phyloP scores from a whole-genome alignment of 2,113 vertebrate species.

The Zingel zingel region DNA sequence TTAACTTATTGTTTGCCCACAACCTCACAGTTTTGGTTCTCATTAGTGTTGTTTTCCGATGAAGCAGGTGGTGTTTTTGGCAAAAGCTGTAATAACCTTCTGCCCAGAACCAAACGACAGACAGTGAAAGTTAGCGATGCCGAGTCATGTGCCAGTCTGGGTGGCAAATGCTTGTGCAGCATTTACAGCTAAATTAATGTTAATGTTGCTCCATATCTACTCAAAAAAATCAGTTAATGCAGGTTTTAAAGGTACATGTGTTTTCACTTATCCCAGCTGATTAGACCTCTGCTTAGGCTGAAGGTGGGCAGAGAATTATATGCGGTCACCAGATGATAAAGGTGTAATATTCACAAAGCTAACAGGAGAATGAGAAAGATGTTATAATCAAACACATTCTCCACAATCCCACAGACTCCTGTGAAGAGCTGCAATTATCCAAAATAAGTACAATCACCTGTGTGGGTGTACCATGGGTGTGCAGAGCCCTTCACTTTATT shows the following conservation, averaged over 20 bases:
- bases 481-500: conserved; percentile 1
- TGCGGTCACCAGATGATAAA: background rate
- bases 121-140: too few species aligned
- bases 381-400: background rate
- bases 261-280: background rate
- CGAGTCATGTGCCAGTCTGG: too few species aligned
- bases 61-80: too few species aligned
- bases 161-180: background rate
- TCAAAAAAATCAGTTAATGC: background rate
- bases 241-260: background rate
- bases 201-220: background rate
- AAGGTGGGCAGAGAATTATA: background rate
- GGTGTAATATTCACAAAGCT: background rate
- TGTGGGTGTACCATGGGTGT: background rate
- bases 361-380: background rate
- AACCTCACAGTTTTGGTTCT: too few species aligned
- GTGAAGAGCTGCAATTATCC: conserved; percentile 1
- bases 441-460: background rate
- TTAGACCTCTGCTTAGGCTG: background rate
- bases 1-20: too few species aligned
- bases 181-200: background rate
- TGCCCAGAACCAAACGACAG: too few species aligned
- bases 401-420: background rate
- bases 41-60: too few species aligned
- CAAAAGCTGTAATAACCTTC: too few species aligned